Evolutionary conservation across 2,113 vertebrate species (phyloP).

Genomic region (Zootoca vivipara): DNA sequence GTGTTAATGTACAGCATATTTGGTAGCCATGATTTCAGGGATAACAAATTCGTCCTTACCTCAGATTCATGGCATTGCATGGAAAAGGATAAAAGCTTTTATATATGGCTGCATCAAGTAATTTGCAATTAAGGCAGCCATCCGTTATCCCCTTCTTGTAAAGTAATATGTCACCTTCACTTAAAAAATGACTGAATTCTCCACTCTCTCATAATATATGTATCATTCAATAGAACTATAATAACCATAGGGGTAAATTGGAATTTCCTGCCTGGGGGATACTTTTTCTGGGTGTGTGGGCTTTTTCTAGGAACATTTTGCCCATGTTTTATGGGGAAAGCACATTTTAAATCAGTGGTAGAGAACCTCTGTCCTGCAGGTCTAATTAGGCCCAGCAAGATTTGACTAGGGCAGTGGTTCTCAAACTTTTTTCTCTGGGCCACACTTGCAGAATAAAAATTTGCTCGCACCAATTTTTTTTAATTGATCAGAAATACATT

Average conservation of each 20-base stretch:
- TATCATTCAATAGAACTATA: background rate
- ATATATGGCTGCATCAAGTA: background rate
- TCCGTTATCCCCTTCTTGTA: background rate
- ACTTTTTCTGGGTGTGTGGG: background rate
- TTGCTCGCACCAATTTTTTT: too few species aligned
- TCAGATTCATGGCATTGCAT: background rate
- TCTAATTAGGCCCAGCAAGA: too few species aligned
- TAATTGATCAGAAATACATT: too few species aligned
- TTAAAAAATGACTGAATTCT: background rate
- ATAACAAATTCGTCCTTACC: conserved; percentile 7
- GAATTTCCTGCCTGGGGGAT: background rate
- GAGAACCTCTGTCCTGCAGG: too few species aligned
- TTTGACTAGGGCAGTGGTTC: too few species aligned
- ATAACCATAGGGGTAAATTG: background rate
- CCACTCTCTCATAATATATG: too few species aligned
- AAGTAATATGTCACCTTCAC: background rate
- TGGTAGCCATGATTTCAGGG: background rate
- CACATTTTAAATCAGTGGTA: background rate
- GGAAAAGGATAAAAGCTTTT: background rate
- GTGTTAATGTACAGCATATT: conserved; percentile 12
- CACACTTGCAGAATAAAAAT: too few species aligned
- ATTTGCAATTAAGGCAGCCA: background rate
- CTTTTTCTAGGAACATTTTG: background rate
- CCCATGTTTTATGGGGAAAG: background rate
- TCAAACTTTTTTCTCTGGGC: too few species aligned